A percentile compares a stretch with the other conserved stretches of the same genome.
Evolutionary conservation across 2,888 invertebrate species (phyloP).

Genomic region (Tyria jacobaeae): DNA sequence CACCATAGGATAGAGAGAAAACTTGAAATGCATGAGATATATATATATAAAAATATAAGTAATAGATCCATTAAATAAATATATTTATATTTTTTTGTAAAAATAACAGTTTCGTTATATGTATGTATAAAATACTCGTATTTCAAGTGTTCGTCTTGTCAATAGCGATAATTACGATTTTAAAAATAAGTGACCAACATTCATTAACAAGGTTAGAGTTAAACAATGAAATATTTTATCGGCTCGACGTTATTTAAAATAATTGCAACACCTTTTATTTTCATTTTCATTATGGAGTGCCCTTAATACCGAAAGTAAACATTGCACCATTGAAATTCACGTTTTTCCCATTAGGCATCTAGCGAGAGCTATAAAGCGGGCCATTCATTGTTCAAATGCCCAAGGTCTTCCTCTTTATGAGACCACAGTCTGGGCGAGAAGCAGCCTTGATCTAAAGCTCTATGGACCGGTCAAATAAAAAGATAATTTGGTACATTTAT

Average conservation of each 20-base stretch:
- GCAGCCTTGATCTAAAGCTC: slow-evolving; percentile 48
- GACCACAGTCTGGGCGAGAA: slow-evolving; percentile 44
- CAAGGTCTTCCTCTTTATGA: slow-evolving; percentile 50
- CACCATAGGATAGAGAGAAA: too few species aligned
- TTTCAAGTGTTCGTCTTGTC: too few species aligned
- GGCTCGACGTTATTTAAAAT: background rate
- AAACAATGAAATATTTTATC: background rate
- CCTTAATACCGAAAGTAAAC: slow-evolving; percentile 41
- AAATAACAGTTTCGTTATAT: too few species aligned
- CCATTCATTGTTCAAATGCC: slow-evolving; percentile 49
- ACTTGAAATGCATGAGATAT: too few species aligned
- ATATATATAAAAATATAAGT: too few species aligned
- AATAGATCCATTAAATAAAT: too few species aligned
- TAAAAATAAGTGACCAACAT: background rate
- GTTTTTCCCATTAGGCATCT: slow-evolving; percentile 55
- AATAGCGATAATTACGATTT: too few species aligned
- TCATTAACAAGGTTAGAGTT: background rate
- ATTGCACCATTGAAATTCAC: slow-evolving; percentile 58
- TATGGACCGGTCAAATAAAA: slow-evolving; percentile 41
- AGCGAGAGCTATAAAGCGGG: slow-evolving; percentile 40
- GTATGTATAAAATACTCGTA: too few species aligned
- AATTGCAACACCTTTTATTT: background rate
- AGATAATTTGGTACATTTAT: slow-evolving; percentile 34
- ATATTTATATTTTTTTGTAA: too few species aligned
- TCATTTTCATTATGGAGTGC: slow-evolving; percentile 1